Evolutionary conservation across 2,113 vertebrate genomes (phyloP), one percentile per base, ranked within the genome.

Genomic region (Notechis scutatus): DNA sequence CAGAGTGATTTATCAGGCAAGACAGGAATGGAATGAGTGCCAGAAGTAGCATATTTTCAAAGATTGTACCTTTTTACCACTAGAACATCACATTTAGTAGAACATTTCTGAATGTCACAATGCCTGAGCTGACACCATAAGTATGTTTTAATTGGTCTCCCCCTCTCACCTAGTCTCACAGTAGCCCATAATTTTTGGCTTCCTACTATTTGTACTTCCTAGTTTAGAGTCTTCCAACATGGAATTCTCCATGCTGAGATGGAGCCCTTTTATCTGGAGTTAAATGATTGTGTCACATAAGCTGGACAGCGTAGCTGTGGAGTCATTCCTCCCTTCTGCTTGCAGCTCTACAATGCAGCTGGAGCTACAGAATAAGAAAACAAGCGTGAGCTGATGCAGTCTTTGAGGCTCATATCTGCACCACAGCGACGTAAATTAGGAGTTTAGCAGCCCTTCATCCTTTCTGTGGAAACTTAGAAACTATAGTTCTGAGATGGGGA

Each of bases 1-100:
- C 91, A 90, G 29, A 92, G 56, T 87, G 47, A 93, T 93, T 93
- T 85, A 86, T 90, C 89, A 64, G 56, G 56, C 55, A 93, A 86
- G 88, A 85, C 56, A 90, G n/a, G 89, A 93, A 93, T 45, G 61
- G 74, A 87, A 87, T 10, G 54, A 59, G n/a, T 90, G 54, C 81
- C 88, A 93, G 89, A 39, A 86, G n/a, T 34, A 59, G 56, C 45
- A 29, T 86, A 59, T 86, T 90, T 92, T 52, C 59, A 54, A 90
- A 47, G 89, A 55, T 26, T 93, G 92, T 90, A 42, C 81, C 89
- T 93, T 87, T 61, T 87, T 57, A 39, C n/a, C 9, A 34, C 56
- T 29, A 69, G 89, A 93, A 93, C 89, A 87, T 90, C 56, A 86
- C 23, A 86, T 47, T 52, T 52, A 34, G 90, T 26, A 52, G 56